phyloP scores from a whole-genome alignment of 1,140 invertebrate species.

The Mactra quadrangularis region DNA sequence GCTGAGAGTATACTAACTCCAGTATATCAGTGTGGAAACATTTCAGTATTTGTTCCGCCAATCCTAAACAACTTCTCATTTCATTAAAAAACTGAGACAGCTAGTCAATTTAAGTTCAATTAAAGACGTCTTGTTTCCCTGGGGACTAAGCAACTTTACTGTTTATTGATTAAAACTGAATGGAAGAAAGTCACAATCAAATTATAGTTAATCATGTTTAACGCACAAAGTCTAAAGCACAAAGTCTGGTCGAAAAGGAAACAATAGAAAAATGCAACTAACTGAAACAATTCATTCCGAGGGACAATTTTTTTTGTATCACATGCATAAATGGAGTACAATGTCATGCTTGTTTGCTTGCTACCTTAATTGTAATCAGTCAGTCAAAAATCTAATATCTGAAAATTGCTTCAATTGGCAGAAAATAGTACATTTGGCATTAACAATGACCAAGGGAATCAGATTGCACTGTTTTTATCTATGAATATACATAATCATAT shows the following conservation, averaged over 20 bases:
- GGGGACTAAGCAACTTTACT: slow-evolving; percentile 1
- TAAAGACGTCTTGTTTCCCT: slow-evolving; percentile 35
- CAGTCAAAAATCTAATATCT: neutral
- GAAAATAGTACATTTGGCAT: slow-evolving; percentile 37
- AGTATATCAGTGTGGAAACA: too few relatives aligned
- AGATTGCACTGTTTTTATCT: too few relatives aligned
- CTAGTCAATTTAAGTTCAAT: slow-evolving; percentile 52
- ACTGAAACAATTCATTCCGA: too few relatives aligned
- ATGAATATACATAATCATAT: too few relatives aligned
- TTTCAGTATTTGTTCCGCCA: neutral
- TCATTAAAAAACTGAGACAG: slow-evolving; percentile 8
- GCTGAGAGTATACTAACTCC: too few relatives aligned
- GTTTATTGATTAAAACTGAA: slow-evolving; percentile 34
- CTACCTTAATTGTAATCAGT: neutral
- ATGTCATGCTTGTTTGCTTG: neutral
- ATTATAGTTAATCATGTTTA: slow-evolving; percentile 36
- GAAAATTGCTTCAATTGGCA: slow-evolving; percentile 3
- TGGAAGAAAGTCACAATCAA: slow-evolving; percentile 26
- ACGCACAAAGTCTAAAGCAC: neutral
- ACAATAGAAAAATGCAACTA: neutral
- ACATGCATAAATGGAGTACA: neutral
- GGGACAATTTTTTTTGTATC: neutral
- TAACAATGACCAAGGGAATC: slow-evolving; percentile 36
- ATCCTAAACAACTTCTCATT: slow-evolving; percentile 14
- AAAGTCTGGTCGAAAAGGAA: neutral